Evolutionary conservation across 2,888 invertebrate genomes (phyloP), one percentile per base, ranked within the genome.

Genomic region (Stenodema calcarata): DNA sequence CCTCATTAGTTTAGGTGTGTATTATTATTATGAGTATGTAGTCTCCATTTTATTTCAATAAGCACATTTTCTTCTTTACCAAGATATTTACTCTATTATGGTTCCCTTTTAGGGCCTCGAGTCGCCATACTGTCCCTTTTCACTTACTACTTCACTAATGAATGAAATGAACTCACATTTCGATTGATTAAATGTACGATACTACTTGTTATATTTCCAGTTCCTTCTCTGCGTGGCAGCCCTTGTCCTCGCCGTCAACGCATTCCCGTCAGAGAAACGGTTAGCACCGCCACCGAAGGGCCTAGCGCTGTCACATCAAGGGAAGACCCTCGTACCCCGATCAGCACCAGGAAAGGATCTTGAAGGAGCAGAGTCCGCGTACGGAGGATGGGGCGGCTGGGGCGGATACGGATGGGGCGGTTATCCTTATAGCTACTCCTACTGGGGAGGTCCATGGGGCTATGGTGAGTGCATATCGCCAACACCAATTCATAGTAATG

Each of bases 351-450:
- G 30, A 11, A 86, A 80, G 42, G 86, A 86, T 42, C 79, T 86
- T 41, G 79, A 86, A 80, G 86, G 86, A 12, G 16, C 86, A 27
- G 86, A 86, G 41, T 86, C 86, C 1, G 86, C 86, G 0, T 78
- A 86, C 86, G 83, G 87, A 28, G 82, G 82, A 42, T 87, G 87
- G 87, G 82, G 87, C 44, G 83, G 87, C n/a, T 87, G 83, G 76
- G 82, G 76, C 73, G 82, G 87, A 28, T 82, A 62, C 47, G 81
- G 87, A 27, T 86, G 70, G 62, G 79, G 78, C 28, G 85, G 85
- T 0, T 86, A 79, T 27, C 86, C 86, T 4, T 86, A 86, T 62
- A 86, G 86, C 80, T 69, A 79, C 86, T 75, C 44, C 47, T 47
- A 54, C 78, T 86, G 79, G 79, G 86, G 86, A 41, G 69, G 69